These are phyloP conservation scores for Trachymyrmex septentrionalis DNA, from an alignment of 1,140 invertebrate species.

Conservation along the genomic window DNA sequence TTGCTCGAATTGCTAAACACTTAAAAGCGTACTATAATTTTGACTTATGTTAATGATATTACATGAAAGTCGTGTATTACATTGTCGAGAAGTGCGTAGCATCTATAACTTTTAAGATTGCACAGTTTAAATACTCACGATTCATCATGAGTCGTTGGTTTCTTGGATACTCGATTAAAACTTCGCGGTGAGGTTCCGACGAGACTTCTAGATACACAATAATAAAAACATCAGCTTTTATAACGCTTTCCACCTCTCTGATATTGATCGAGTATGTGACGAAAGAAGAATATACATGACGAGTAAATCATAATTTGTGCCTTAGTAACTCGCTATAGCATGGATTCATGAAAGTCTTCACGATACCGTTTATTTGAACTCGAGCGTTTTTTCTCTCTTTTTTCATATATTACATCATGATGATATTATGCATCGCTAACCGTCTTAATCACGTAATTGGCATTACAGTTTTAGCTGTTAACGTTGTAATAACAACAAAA, in stretches of 20 bases:
- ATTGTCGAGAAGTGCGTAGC: background rate
- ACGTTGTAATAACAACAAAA: background rate
- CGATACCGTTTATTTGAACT: background rate
- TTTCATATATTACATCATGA: background rate
- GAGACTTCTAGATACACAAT: constrained; percentile 9
- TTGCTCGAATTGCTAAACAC: background rate
- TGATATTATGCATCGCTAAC: background rate
- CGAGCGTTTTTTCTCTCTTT: background rate
- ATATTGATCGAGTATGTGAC: background rate
- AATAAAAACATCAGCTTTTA: constrained; percentile 12
- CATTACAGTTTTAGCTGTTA: background rate
- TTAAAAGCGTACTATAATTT: background rate
- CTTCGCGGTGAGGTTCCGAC: background rate
- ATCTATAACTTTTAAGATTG: constrained; percentile 17
- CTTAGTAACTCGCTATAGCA: background rate
- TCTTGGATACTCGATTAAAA: constrained; percentile 29
- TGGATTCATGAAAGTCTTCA: background rate
- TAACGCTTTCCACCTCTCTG: constrained; percentile 41
- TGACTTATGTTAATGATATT: constrained; percentile 19
- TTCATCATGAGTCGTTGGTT: constrained; percentile 13
- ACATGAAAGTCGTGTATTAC: background rate
- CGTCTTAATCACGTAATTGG: background rate
- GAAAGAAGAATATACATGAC: background rate
- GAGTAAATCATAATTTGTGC: background rate
- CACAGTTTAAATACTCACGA: constrained; percentile 34